Evolutionary conservation across 2,113 vertebrate species (phyloP), one percentile per base, ranked within the genome.

Genomic region (Onychorhynchus coronatus): DNA sequence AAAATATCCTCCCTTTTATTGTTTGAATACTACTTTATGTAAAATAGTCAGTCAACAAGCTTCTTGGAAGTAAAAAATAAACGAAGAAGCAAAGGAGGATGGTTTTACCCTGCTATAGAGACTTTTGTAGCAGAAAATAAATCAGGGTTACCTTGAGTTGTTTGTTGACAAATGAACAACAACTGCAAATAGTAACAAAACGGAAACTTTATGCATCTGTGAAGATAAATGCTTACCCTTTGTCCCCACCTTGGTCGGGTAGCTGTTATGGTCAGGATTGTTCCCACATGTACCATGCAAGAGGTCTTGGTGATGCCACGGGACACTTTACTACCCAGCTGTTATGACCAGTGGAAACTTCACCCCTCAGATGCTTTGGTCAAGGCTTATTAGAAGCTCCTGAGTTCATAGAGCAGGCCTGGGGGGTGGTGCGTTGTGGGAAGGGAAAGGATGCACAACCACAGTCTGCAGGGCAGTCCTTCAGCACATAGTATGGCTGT

Each of bases 341-440:
- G 9, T 68, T 33, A 15, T 25, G 53, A 37, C 44, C 44, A 37
- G 7, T 9, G 15, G 11, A 7, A 16, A 6, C 31, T 52, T 68
- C 46, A 52, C 22, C 35, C 14, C 22, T 70, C 37, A n/a, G 8
- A 19, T n/a, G 19, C 9, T 47, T 71, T 88, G 47, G 47, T 63
- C n/a, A 35, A 16, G 28, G 28, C 23, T 62, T 62, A 9, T n/a
- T 24, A 62, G 23, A 30, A 53, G 9, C 10, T 53, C 47, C 28
- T 46, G 39, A 19, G 15, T 16, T 78, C 42, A 67, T 4, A 67
- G 11, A n/a, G 31, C 20, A 23, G 41, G 20, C 17, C 22, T 13
- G 12, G 33, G 18, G 22, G 22, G 2, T 12, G 8, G 2, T 30
- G 12, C 17, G n/a, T 14, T 6, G 6, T 4, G 24, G 11, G n/a